These are phyloP conservation scores for Leptosomus discolor DNA, from an alignment of 2,113 vertebrate species.

Conservation along the genomic window DNA sequence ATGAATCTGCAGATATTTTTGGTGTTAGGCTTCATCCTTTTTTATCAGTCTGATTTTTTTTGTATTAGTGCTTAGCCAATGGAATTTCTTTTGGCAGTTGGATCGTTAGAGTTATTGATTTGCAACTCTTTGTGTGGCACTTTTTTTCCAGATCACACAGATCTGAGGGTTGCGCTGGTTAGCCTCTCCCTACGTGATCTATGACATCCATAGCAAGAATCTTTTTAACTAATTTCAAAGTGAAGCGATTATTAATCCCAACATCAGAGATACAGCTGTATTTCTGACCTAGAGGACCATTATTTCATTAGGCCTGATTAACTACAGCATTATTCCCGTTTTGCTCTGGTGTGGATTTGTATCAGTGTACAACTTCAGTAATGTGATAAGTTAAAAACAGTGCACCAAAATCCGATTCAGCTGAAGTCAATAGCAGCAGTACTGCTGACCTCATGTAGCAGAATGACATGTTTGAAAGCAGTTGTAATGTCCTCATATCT, in stretches of 20 bases:
- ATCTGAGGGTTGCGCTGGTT: background rate
- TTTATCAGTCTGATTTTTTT: background rate
- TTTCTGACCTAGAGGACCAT: slow-evolving; percentile 27
- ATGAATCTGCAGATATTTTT: background rate
- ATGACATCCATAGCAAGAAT: background rate
- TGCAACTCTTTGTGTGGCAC: background rate
- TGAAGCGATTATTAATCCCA: background rate
- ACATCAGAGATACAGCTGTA: slow-evolving; percentile 19
- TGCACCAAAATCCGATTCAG: background rate
- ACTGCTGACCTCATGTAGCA: background rate
- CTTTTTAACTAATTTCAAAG: slow-evolving; percentile 14
- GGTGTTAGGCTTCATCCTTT: background rate
- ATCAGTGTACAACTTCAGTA: background rate
- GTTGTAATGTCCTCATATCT: background rate
- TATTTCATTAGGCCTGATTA: slow-evolving; percentile 31
- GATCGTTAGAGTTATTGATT: background rate
- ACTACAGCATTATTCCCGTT: background rate
- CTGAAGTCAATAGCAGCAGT: background rate
- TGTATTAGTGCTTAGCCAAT: background rate
- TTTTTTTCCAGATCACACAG: background rate
- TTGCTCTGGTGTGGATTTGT: background rate
- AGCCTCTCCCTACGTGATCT: background rate
- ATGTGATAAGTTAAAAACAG: slow-evolving; percentile 28
- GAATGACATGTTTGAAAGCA: background rate
- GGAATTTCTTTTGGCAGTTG: background rate